Percentiles rank a stretch among this genome's conserved stretches.
These are phyloP conservation scores for Botia almorhae DNA, from an alignment of 2,797 vertebrate species.

Conservation along the genomic window DNA sequence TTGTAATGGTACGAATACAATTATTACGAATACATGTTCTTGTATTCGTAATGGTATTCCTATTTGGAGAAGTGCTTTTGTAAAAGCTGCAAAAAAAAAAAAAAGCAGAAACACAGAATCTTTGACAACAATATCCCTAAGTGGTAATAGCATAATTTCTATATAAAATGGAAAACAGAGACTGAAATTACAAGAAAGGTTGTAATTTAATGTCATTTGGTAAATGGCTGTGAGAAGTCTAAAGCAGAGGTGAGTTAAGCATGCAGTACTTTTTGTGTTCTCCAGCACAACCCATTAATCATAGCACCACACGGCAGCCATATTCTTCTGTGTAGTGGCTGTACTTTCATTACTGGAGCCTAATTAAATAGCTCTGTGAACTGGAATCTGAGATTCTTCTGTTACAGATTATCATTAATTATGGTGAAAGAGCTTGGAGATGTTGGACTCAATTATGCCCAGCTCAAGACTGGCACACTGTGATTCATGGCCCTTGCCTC, in stretches of 20 bases:
- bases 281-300: constrained; percentile 99
- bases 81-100: background rate
- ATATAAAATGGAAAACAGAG: constrained; percentile 55
- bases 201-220: constrained; percentile 38
- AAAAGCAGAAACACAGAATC: background rate
- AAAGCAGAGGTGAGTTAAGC: constrained; percentile 90
- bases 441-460: constrained; percentile 99
- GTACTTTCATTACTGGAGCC: constrained; percentile 99
- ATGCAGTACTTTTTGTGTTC: constrained; percentile 99
- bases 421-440: constrained; percentile 99
- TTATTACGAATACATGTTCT: no score
- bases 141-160: background rate
- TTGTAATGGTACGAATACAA: no score
- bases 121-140: no score
- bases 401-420: constrained; percentile 99
- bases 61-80: background rate
- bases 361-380: constrained; percentile 99
- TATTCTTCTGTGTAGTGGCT: constrained; percentile 97
- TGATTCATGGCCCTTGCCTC: constrained; percentile 99
- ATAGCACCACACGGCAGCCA: constrained; percentile 90
- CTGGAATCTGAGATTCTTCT: constrained; percentile 99
- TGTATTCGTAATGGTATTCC: background rate
- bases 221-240: constrained; percentile 49
- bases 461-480: constrained; percentile 98
- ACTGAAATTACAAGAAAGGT: constrained; percentile 38